Conservation (phyloP, 2,113 vertebrate genomes). For the Passer domesticus region DNA sequence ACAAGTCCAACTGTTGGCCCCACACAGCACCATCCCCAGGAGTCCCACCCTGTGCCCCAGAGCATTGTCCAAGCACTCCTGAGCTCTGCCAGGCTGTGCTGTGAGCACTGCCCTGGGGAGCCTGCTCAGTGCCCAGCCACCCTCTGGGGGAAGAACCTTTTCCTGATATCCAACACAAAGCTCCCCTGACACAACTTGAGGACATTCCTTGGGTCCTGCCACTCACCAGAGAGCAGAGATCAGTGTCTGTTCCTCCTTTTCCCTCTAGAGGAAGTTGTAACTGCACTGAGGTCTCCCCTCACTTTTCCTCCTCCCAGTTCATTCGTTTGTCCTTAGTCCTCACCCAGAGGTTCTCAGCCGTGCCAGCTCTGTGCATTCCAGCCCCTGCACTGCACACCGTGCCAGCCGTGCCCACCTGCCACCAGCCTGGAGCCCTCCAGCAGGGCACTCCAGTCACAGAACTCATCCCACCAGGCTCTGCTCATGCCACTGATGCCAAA, state of each 20-base stretch:
- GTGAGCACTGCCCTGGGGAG: not conserved
- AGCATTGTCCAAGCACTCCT: not conserved
- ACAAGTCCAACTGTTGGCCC: not conserved
- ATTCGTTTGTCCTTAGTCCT: not conserved
- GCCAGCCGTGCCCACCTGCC: not conserved
- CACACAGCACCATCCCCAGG: rapidly evolving
- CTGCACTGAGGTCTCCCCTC: not conserved
- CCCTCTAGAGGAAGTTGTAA: not conserved
- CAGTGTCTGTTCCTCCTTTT: not conserved
- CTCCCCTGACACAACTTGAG: not conserved
- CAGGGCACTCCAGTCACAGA: not conserved
- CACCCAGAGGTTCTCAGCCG: not conserved
- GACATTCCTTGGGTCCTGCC: not conserved
- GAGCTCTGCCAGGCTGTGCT: not conserved
- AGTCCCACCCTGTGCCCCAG: not conserved
- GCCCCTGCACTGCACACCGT: not conserved
- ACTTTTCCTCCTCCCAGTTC: not conserved
- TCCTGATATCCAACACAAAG: rapidly evolving
- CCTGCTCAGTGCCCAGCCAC: not conserved
- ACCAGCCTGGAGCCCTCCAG: not conserved
- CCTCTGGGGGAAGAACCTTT: not conserved
- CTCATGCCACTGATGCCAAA: not conserved
- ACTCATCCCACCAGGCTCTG: not conserved
- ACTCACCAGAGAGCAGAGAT: not conserved
- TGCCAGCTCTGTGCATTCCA: not conserved